Evolutionary conservation across 2,113 vertebrate genomes (phyloP), one percentile per base, ranked within the genome.

Genomic region (Hemiprocne comata): DNA sequence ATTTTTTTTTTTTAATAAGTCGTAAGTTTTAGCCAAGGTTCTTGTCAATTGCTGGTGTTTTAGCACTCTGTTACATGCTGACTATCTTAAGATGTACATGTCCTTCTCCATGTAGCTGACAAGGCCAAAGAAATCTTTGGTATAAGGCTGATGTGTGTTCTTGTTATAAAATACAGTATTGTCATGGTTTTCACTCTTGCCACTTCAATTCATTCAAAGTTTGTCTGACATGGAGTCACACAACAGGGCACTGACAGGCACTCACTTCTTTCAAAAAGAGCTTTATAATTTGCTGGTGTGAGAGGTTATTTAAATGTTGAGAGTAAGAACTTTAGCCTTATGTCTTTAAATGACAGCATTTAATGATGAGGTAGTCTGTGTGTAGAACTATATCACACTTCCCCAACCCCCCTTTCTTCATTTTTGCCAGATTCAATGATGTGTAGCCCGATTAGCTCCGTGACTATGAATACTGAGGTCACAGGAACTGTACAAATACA

Each of bases 231-330:
- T n/a, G 26, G 57, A 80, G 77, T 73, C 51, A 87, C 42, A 34
- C n/a, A 80, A 46, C 38, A 78, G 46, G 83, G 58, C 66, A 69
- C 42, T 77, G 64, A 78, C 51, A 91, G 44, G 42, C 38, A 58
- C 21, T 40, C 42, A 46, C 74, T 73, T 91, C 34, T 77, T 90
- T 94, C 75, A 75, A 46, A 87, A 64, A 71, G 10, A 89, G 71
- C 69, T 87, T 87, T 87, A 61, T 79, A 83, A 85, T 94, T 83
- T 91, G 72, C 50, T 90, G 67, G 25, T 93, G 72, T 89, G 38
- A 93, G 62, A 83, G 71, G 87, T 90, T 94, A 88, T 94, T 93
- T 93, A 90, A 92, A 92, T 86, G 48, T 64, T 67, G 83, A 54
- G 48, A 80, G 17, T 54, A 93, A 73, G 80, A 93, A 90, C 67